Base-by-base conservation (phyloP, 2,888 invertebrate species). In the Caenorhabditis sp. region DNA sequence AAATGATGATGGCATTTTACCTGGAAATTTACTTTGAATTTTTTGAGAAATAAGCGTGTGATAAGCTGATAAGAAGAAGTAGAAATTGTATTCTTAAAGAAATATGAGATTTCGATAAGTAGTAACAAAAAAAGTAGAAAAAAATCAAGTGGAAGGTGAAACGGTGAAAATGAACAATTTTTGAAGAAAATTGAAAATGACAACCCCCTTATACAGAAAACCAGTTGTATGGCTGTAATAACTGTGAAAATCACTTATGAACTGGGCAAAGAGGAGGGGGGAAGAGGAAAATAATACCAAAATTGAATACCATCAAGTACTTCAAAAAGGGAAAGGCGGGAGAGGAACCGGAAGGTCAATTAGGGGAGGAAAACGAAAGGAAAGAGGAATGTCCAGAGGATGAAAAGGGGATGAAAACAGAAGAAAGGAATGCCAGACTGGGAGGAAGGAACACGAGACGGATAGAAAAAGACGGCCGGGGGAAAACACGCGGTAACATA, bases 1-100 rank as follows among this genome's bases (percentile, higher is more conserved):
- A 72, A 87, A 89, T 15, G 89, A 89, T 18, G 86, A 82, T 50
- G 83, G 84, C 84, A 84, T 84, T 53, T 58, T 64, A 67, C 68
- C 69, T 79, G 67, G 15, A 80, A 64, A 28, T 40, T n/a, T n/a
- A n/a, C n/a, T n/a, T n/a, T n/a, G n/a, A n/a, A n/a, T n/a, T n/a
- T n/a, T n/a, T n/a, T n/a, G n/a, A n/a, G n/a, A n/a, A n/a, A n/a
- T n/a, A n/a, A n/a, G n/a, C n/a, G n/a, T n/a, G n/a, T 32, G 32
- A 50, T 24, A 13, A 11, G 1, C 37, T 60, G 13, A 53, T 13
- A 18, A n/a, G 51, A 3, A n/a, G n/a, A n/a, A n/a, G n/a, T n/a
- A n/a, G n/a, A n/a, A n/a, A n/a, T n/a, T n/a, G n/a, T n/a, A n/a
- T n/a, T n/a, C n/a, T n/a, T n/a, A n/a, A n/a, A n/a, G n/a, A n/a